phyloP scores from a whole-genome alignment of 2,113 vertebrate species.

The Alligator mississippiensis region DNA sequence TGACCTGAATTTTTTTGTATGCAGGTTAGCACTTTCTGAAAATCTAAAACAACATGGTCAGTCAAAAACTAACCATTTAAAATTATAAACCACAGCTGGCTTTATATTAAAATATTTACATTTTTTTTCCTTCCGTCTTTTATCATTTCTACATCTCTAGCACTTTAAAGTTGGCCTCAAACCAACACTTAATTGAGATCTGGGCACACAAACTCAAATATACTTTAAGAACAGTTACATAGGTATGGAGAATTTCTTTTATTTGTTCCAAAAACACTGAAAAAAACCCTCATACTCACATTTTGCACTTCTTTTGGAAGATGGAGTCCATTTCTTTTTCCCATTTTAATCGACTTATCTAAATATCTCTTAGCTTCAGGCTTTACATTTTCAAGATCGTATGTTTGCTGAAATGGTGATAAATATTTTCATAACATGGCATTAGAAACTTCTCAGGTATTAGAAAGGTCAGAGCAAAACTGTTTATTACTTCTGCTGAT shows the following conservation, averaged over 20 bases:
- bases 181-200: background rate
- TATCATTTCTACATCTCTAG: background rate
- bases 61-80: background rate
- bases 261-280: background rate
- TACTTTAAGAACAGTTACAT: background rate
- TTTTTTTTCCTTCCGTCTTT: background rate
- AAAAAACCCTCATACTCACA: slow-evolving; percentile 75
- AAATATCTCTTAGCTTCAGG: slow-evolving; percentile 89
- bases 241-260: background rate
- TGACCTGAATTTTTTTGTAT: background rate
- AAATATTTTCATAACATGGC: background rate
- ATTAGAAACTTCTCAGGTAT: slow-evolving; percentile 11
- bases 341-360: slow-evolving; percentile 88
- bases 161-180: background rate
- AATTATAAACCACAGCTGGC: background rate
- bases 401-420: slow-evolving; percentile 83
- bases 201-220: background rate
- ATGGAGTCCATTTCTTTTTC: slow-evolving; percentile 91
- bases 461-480: background rate
- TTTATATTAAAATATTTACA: background rate
- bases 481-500: background rate
- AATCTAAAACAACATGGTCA: background rate
- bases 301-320: slow-evolving; percentile 88
- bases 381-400: slow-evolving; percentile 75
- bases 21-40: background rate